Evolutionary conservation across 2,888 invertebrate genomes (phyloP).

Genomic region (Cacoxenus indagator): DNA sequence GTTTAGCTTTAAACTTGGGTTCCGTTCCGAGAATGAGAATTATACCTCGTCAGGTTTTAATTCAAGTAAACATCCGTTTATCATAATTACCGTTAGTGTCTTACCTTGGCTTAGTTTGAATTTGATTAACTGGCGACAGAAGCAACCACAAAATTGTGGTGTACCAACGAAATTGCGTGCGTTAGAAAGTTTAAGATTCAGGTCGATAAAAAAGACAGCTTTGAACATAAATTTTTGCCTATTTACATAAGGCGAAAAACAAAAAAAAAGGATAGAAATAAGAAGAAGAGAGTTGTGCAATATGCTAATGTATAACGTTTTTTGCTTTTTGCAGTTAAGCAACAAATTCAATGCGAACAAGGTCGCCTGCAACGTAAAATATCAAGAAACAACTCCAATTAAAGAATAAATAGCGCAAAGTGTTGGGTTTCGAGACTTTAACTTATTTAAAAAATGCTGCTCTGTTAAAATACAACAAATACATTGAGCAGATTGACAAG

Average conservation of each 20-base stretch:
- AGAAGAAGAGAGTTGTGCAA: neutral
- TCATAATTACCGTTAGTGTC: neutral
- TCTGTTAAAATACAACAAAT: too few relatives aligned
- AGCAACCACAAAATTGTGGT: conserved; percentile 19
- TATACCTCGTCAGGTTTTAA: too few relatives aligned
- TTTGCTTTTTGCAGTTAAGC: conserved; percentile 34
- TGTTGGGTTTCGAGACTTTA: too few relatives aligned
- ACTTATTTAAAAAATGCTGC: too few relatives aligned
- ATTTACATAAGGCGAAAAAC: neutral
- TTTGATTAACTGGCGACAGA: neutral
- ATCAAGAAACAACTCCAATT: neutral
- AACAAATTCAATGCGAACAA: conserved; percentile 31
- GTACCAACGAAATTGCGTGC: conserved; percentile 16
- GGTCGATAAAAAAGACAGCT: neutral
- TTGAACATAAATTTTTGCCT: neutral
- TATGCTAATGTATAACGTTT: conserved; percentile 14
- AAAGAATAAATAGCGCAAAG: too few relatives aligned
- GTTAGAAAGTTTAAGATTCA: conserved; percentile 28
- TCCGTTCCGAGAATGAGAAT: too few relatives aligned
- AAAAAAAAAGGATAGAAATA: neutral
- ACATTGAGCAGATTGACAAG: too few relatives aligned
- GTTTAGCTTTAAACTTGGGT: too few relatives aligned
- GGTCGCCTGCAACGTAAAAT: conserved; percentile 28
- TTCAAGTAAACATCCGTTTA: too few relatives aligned
- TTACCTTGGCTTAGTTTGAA: conserved; percentile 1